A percentile compares a stretch with the other conserved stretches of the same genome.
These are phyloP conservation scores for Myioborus melanocephalus DNA, from an alignment of 2,797 vertebrate species.

Conservation along the genomic window DNA sequence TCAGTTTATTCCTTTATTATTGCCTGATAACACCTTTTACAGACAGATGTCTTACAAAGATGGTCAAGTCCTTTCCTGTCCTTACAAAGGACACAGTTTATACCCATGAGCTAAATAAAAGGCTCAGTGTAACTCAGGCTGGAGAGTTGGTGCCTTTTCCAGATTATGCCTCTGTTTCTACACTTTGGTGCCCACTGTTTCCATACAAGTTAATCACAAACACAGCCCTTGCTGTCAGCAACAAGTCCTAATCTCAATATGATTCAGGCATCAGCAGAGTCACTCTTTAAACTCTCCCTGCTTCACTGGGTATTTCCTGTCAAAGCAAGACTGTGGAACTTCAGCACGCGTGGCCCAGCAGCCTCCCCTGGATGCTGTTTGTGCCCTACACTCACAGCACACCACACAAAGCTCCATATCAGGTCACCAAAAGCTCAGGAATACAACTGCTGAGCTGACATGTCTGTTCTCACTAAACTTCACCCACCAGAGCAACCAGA, in stretches of 20 bases:
- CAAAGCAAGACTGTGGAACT: background rate
- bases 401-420: background rate
- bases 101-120: background rate
- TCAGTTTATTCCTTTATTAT: background rate
- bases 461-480: background rate
- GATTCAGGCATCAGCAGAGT: background rate
- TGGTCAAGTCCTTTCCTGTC: background rate
- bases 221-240: background rate
- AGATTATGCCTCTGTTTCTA: background rate
- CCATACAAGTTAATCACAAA: background rate
- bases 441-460: background rate
- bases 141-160: background rate
- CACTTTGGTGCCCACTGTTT: background rate
- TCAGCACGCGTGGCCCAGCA: background rate
- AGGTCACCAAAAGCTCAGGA: background rate
- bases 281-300: background rate
- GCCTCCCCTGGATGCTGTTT: background rate
- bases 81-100: background rate
- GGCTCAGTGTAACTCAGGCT: background rate
- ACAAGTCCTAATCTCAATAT: background rate
- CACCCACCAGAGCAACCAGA: background rate
- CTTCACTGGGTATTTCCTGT: background rate
- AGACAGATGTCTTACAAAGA: background rate
- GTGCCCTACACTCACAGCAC: background rate
- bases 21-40: background rate